Conservation (phyloP, 2,113 vertebrate genomes). For the Cinclus cinclus region DNA sequence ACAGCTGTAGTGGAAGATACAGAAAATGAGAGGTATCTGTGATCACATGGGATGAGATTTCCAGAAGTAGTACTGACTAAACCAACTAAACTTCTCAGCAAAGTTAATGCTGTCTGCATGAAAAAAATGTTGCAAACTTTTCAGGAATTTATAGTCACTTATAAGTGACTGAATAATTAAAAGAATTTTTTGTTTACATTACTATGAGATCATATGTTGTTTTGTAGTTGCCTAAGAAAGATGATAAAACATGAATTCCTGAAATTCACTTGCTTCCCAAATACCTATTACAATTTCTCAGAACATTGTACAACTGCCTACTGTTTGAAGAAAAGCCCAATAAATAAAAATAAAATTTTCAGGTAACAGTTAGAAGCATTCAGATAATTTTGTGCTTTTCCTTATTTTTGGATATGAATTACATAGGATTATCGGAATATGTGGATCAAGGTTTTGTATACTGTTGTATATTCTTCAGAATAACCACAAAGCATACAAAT, state of each 20-base stretch:
- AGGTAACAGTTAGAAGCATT: not conserved
- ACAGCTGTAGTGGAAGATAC: conserved; percentile 51
- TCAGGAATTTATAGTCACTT: not conserved
- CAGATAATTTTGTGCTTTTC: not conserved
- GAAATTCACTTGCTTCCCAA: not conserved
- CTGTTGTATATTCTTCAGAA: not conserved
- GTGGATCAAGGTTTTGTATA: not conserved
- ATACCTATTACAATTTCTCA: not conserved
- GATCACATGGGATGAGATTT: not conserved
- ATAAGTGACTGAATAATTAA: not conserved
- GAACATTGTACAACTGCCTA: not conserved
- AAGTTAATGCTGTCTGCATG: not conserved
- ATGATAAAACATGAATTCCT: not conserved
- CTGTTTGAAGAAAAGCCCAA: not conserved
- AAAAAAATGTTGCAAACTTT: not conserved
- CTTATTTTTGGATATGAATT: not conserved
- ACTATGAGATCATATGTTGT: not conserved
- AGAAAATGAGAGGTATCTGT: conserved; percentile 77
- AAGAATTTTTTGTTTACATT: not conserved
- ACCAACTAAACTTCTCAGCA: not conserved
- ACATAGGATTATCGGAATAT: not conserved
- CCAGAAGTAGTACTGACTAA: not conserved
- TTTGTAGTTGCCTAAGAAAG: not conserved
- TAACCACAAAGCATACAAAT: not conserved
- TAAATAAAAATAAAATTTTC: not conserved